Evolutionary conservation across 2,888 invertebrate genomes (phyloP), one percentile per base, ranked within the genome.

Genomic region (Cephus rjabovi): DNA sequence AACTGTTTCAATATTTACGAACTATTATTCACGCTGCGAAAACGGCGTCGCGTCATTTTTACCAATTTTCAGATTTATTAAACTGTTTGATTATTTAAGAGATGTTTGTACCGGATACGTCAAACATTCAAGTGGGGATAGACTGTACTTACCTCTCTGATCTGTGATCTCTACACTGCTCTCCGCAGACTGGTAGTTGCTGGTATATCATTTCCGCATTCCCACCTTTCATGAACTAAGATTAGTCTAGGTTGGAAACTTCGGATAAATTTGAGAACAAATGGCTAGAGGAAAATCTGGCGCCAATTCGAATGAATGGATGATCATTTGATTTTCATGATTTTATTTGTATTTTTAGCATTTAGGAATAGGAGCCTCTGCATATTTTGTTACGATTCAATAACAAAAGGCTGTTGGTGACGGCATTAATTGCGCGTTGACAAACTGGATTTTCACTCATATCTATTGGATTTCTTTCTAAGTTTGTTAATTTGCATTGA

Each of bases 401-500:
- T 56, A 56, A 56, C 23, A 6, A 56, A 23, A 56, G 56, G 23
- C 56, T 56, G 23, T 56, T 56, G 15, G 23, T 23, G 0, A 56
- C 56, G 23, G 56, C 23, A 23, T 56, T 56, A 73, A 76, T 76
- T 69, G 73, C 76, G 3, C 73, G 73, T 33, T 69, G 40, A 23
- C 76, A 70, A 34, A 73, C 31, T 35, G 73, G 37, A 73, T 76
- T 40, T 9, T 34, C 37, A 56, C 12, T 40, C 31, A 73, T 76
- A 73, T 73, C 30, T 33, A n/a, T 23, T 37, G 73, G 40, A 15
- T 73, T 15, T 73, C 71, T 76, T 76, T 73, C 71, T 40, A 76
- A 76, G 15, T 76, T 12, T 12, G 76, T 76, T 71, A 76, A 30
- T 71, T 69, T 71, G 34, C 33, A 71, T 76, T 73, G 76, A 69